Evolutionary conservation across 2,113 vertebrate species (phyloP), one percentile per base, ranked within the genome.

Genomic region (Chaenocephalus aceratus): DNA sequence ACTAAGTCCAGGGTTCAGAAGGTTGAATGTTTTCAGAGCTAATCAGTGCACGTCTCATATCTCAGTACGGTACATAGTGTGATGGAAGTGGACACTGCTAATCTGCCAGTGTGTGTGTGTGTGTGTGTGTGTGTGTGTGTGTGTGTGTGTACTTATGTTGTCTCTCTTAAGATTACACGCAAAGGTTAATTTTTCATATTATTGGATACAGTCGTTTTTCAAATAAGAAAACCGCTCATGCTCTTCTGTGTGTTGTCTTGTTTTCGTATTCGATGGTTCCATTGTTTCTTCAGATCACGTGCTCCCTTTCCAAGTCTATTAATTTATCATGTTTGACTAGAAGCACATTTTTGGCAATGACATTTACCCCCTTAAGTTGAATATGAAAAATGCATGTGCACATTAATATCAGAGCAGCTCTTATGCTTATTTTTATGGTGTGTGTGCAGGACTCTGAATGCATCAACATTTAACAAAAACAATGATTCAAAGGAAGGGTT

Each of bases 11-110:
- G 71, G 83, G 86, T 86, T 83, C 79, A 75, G 44, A 61, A 84
- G 88, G 86, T 88, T 75, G 72, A 72, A 83, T 84, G 86, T 84
- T 80, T 91, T 65, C 71, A 76, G 10, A 68, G 82, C 83, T 86
- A 75, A 90, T 91, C 89, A 70, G 74, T 64, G 59, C 75, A 23
- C 68, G 59, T 85, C 80, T 87, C 84, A 73, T 67, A 83, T 85
- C 73, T 85, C 67, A 82, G 81, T 68, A 41, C 13, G 60, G 79
- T 73, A 84, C 80, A 65, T 52, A 72, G 72, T 68, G 79, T 78
- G 75, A 68, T 72, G 48, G 59, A 62, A 82, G 62, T 71, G 63
- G 79, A 87, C 68, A 63, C 12, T 48, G 80, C 64, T 92, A 88
- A 90, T 87, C 80, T 86, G 72, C 5, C 52, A 6, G 36, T 51